These are phyloP conservation scores for Gymnodraco acuticeps DNA, from an alignment of 2,797 vertebrate species.

Conservation along the genomic window DNA sequence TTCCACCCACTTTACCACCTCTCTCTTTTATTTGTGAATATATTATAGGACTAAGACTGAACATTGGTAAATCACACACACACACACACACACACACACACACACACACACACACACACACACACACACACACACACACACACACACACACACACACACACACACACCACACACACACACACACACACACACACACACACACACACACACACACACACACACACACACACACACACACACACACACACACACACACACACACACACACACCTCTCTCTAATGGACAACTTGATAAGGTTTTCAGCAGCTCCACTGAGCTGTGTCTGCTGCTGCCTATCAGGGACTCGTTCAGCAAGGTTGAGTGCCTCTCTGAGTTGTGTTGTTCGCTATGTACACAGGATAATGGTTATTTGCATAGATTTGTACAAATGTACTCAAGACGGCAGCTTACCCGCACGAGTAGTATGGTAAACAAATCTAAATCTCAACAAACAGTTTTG, in stretches of 20 bases:
- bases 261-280: neutral
- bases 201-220: neutral
- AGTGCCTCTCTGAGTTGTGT: constrained; percentile 10
- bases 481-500: neutral
- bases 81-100: neutral
- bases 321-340: constrained; percentile 4
- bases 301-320: neutral
- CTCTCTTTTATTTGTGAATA: constrained; percentile 4
- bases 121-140: neutral
- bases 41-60: constrained; percentile 15
- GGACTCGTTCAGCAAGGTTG: neutral
- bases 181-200: too few relatives aligned
- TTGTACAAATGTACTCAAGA: constrained; percentile 15
- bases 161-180: neutral
- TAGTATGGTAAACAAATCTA: neutral
- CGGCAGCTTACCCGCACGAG: neutral
- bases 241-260: too few relatives aligned
- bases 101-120: too few relatives aligned
- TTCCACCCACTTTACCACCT: constrained; percentile 24
- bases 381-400: constrained; percentile 15
- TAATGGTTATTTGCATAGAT: constrained; percentile 34
- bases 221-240: too few relatives aligned
- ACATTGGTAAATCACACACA: neutral
- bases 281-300: neutral
- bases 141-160: too few relatives aligned